phyloP scores from a whole-genome alignment of 2,113 vertebrate species.

The Spea multiplicata region DNA sequence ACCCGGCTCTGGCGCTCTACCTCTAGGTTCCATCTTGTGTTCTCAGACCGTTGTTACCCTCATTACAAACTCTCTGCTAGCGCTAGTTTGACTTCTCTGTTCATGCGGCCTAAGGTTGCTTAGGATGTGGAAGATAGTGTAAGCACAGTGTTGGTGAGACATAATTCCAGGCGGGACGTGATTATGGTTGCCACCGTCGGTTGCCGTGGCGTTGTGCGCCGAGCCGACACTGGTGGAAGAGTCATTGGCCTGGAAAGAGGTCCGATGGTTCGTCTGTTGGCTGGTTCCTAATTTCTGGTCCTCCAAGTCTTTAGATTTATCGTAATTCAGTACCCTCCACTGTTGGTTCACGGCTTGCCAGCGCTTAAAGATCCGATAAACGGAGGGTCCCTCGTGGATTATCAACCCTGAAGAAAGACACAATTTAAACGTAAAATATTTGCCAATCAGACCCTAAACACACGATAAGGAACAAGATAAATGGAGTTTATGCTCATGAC shows the following conservation, averaged over 20 bases:
- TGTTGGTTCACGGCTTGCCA: conserved; percentile 99
- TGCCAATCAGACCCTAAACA: too few relatives aligned
- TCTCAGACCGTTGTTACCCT: conserved; percentile 96
- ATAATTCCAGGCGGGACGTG: conserved; percentile 67
- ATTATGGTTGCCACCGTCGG: conserved; percentile 57
- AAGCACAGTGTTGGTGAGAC: conserved; percentile 94
- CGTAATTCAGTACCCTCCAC: conserved; percentile 98
- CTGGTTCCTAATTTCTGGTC: conserved; percentile 77
- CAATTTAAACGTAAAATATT: too few relatives aligned
- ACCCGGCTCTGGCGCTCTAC: conserved; percentile 11
- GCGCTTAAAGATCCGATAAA: conserved; percentile 96
- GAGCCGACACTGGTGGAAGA: conserved; percentile 73
- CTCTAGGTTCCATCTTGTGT: conserved; percentile 60
- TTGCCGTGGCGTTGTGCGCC: conserved; percentile 71
- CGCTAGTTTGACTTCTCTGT: conserved; percentile 74
- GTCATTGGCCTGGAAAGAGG: conserved; percentile 72
- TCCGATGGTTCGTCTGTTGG: conserved; percentile 81
- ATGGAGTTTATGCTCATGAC: too few relatives aligned
- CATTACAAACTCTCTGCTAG: conserved; percentile 97
- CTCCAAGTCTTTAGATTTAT: conserved; percentile 89
- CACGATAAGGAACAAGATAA: too few relatives aligned
- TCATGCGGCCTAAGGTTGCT: conserved; percentile 92
- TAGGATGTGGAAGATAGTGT: conserved; percentile 94
- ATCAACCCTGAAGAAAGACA: conserved; percentile 79
- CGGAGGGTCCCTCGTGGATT: conserved; percentile 94